Evolutionary conservation across 2,113 vertebrate species (phyloP), one percentile per base, ranked within the genome.

Genomic region (Saguinus midas): DNA sequence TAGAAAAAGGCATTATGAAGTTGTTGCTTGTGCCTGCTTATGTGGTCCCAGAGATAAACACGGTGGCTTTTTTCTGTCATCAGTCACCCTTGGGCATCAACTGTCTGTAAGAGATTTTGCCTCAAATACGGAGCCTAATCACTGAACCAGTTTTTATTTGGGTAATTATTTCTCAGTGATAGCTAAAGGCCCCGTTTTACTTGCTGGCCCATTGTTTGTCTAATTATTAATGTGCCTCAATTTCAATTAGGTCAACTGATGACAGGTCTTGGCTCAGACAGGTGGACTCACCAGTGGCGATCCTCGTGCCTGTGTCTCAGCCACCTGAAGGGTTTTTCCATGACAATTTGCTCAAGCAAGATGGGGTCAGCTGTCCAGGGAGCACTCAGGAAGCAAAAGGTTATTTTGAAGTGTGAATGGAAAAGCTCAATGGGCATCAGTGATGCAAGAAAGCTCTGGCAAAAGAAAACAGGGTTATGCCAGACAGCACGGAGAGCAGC

Each of bases 161-260:
- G 37, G 48, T 97, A 98, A 98, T 97, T 96, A 97, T 98, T 97
- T 98, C 94, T 75, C 97, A 97, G 96, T 95, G 73, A 80, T 57
- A 87, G 81, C 97, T 96, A 97, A 96, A 96, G 89, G 52, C 92
- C 94, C 95, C 79, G 91, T 91, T 97, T 96, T 97, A 95, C 96
- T 96, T 96, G 21, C 92, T 87, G 75, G 84, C 58, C 87, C 94
- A 93, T 89, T 97, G 76, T 98, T 97, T 97, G 52, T 97, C 96
- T 98, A 91, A 97, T 97, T 98, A 97, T 95, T 95, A 96, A 96
- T 70, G 94, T 70, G 23, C 70, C 92, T 93, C 55, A 90, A 81
- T 96, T 98, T 98, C 96, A 98, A 6, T 92, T 95, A 97, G 32
- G 90, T 57, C 95, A 92, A 94, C 91, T 97, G 97, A 95, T 84